Evolutionary conservation across 2,888 invertebrate species (phyloP), one percentile per base, ranked within the genome.

Genomic region (Osedax frankpressi): DNA sequence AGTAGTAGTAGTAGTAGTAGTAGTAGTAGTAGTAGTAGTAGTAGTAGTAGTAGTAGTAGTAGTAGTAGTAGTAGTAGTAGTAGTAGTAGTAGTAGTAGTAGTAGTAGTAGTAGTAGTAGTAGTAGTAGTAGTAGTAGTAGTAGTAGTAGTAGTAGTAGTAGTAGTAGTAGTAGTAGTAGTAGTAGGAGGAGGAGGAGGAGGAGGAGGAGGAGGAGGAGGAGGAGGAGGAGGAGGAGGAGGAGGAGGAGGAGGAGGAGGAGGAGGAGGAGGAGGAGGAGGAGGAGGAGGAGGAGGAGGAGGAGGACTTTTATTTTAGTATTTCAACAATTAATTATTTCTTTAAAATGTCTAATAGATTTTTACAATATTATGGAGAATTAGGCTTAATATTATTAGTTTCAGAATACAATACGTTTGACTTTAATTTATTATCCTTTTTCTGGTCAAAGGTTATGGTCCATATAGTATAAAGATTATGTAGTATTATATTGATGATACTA

Each of bases 1-100:
- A 70, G 72, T 59, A 72, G 69, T 26, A 70, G 29, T 27, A 28
- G 28, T 11, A 70, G 27, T 19, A 72, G 59, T 68, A 70, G 72
- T 72, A 70, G 72, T 68, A 27, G 69, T 72, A 70, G 26, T 68
- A 70, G 72, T 72, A 70, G 72, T 68, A 70, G 72, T 59, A 72
- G 69, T 26, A 70, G 29, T 27, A 28, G 28, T 11, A 70, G 27
- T 19, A 72, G 59, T 68, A 70, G 72, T 72, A 70, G 72, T 68
- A 27, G 69, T 72, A 70, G 26, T 68, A 70, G 72, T 72, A 70
- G 72, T 68, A 70, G 72, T 59, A 72, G 69, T 26, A 70, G 29
- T 27, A 28, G 28, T 11, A 70, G 27, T 19, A 72, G 59, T 68
- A 70, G 72, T 72, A 70, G 72, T 68, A 27, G 69, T 72, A 70